Evolutionary conservation across 2,888 invertebrate species (phyloP), one percentile per base, ranked within the genome.

Genomic region (Drosophila siamana): DNA sequence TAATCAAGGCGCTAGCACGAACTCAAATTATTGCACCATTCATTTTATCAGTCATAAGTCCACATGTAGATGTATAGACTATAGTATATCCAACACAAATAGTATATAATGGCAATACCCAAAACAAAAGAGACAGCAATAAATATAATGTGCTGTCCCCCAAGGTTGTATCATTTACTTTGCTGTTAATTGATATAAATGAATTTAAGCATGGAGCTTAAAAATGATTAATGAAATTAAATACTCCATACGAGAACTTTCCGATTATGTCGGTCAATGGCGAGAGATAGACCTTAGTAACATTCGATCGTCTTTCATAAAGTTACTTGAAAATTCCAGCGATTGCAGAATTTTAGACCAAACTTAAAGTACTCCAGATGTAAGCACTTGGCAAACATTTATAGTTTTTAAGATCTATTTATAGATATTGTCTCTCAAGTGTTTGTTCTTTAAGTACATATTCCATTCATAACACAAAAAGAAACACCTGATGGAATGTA

Each of bases 141-240:
- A 43, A 50, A 56, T 22, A 44, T 33, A 57, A 28, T 44, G 41
- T 56, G 59, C 11, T 13, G 19, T 46, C 4, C 26, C 43, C 28
- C 30, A 57, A 57, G 48, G 63, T 24, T 59, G 8, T 8, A 8
- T 8, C 40, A 30, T 30, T 56, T 56, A 62, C 22, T 46, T 60
- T 19, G 24, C 28, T 40, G 40, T 33, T 60, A 61, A 65, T 65
- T 61, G 62, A 65, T 61, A 65, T 41, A 16, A 41, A 41, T 36
- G 19, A 63, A 50, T 13, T 50, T 57, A 16, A 33, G 48, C 63
- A 36, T 57, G 48, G 7, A 36, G 50, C 33, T 63, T 48, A 50
- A 57, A 59, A 33, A 57, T 57, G 48, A 30, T 41, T 57, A 57
- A 57, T 46, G 38, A 54, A n/a, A 54, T 54, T 54, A 55, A 44